These are phyloP conservation scores for Gymnodraco acuticeps DNA, from an alignment of 2,797 vertebrate genomes.

Conservation along the genomic window DNA sequence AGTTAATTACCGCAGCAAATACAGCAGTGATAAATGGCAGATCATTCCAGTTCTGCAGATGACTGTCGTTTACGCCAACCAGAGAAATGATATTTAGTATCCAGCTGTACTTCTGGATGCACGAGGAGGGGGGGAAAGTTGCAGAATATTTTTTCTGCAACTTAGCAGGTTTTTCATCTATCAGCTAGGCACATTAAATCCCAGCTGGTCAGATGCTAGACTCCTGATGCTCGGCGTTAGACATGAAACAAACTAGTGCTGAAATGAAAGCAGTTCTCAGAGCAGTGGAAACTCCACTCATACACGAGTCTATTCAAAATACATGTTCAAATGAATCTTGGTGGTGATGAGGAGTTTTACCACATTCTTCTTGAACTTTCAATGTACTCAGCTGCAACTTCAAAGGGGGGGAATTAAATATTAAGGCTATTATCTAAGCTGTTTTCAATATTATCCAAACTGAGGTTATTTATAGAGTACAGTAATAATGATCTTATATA, in stretches of 20 bases:
- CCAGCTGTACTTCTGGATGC: slow-evolving; percentile 73
- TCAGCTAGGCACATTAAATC: slow-evolving; percentile 78
- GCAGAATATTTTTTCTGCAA: slow-evolving; percentile 75
- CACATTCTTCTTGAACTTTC: slow-evolving; percentile 80
- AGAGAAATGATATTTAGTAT: slow-evolving; percentile 70
- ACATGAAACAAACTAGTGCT: slow-evolving; percentile 76
- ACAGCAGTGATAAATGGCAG: slow-evolving; percentile 60
- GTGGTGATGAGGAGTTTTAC: slow-evolving; percentile 77
- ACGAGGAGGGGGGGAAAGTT: slow-evolving; percentile 8
- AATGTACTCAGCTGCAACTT: slow-evolving; percentile 70
- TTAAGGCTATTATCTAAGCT: slow-evolving; percentile 81
- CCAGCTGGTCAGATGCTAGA: slow-evolving; percentile 76
- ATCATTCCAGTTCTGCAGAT: slow-evolving; percentile 55
- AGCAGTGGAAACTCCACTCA: slow-evolving; percentile 62
- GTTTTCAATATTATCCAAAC: slow-evolving; percentile 74
- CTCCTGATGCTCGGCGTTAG: slow-evolving; percentile 70
- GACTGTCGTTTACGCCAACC: slow-evolving; percentile 54
- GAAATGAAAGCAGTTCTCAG: slow-evolving; percentile 73
- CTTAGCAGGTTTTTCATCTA: slow-evolving; percentile 81
- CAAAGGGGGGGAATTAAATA: slow-evolving; percentile 79
- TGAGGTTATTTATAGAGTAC: slow-evolving; percentile 72
- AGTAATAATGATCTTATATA: slow-evolving; percentile 68
- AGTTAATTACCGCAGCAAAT: slow-evolving; percentile 68
- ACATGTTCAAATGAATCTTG: slow-evolving; percentile 75
- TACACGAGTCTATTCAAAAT: slow-evolving; percentile 81